Conservation (phyloP, 1,140 invertebrate genomes). For the Trachymyrmex septentrionalis region DNA sequence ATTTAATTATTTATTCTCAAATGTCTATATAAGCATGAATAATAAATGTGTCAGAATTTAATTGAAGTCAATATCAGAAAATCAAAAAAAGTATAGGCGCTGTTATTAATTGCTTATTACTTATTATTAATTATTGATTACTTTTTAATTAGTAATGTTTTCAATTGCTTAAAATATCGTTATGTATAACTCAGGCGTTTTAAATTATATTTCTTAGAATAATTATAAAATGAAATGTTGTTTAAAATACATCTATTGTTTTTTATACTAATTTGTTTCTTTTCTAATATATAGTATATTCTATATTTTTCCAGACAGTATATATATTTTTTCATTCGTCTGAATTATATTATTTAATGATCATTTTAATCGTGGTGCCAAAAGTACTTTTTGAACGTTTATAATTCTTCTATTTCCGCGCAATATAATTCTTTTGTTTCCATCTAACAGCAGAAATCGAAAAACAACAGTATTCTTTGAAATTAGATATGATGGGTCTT, state of each 20-base stretch:
- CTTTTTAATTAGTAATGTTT: not conserved
- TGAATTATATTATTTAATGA: not conserved
- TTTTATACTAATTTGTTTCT: not conserved
- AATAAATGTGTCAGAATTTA: not conserved
- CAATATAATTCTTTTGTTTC: conserved; percentile 23
- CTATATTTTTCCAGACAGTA: not conserved
- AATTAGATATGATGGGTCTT: conserved; percentile 20
- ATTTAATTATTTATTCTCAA: not conserved
- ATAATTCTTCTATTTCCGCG: not conserved
- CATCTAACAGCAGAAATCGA: not conserved
- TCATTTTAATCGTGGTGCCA: not conserved
- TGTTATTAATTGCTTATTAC: not conserved
- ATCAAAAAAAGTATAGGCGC: not conserved
- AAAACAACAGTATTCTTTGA: conserved; percentile 16
- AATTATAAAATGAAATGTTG: not conserved
- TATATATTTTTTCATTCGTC: not conserved
- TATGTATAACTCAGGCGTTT: not conserved
- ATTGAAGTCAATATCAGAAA: not conserved
- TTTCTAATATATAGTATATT: not conserved
- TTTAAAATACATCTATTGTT: not conserved
- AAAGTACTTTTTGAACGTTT: not conserved
- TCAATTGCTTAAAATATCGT: not conserved
- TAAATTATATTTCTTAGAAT: not conserved
- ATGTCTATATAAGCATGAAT: not conserved
- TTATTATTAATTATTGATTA: not conserved